phyloP scores from a whole-genome alignment of 2,113 vertebrate genomes.

The Bubo scandiacus region DNA sequence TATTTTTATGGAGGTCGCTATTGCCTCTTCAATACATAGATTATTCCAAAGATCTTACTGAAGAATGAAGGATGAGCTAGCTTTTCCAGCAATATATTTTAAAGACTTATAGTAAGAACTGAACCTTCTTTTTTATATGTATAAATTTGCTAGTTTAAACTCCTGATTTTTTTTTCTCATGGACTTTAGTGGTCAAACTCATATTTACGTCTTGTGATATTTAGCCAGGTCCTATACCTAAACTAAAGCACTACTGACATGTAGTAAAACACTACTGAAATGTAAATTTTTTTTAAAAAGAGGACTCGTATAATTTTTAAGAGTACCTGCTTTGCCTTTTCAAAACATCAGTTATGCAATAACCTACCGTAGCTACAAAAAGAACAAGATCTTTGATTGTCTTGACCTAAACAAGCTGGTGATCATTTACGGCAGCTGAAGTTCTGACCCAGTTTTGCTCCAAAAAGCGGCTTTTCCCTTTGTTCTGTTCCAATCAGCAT shows the following conservation, averaged over 20 bases:
- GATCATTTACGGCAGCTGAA: background rate
- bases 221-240: background rate
- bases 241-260: background rate
- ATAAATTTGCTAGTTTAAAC: background rate
- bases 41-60: background rate
- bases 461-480: background rate
- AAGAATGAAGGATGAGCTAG: background rate
- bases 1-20: background rate
- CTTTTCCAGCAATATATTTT: background rate
- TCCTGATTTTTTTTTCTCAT: background rate
- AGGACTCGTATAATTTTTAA: background rate
- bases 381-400: background rate
- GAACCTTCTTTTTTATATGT: background rate
- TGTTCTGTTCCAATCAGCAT: background rate
- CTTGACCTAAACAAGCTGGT: background rate
- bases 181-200: background rate
- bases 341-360: background rate
- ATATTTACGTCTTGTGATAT: background rate
- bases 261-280: background rate
- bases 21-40: background rate
- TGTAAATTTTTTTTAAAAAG: background rate
- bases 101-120: background rate
- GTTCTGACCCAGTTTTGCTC: background rate
- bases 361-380: background rate
- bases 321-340: background rate